Evolutionary conservation across 2,888 invertebrate genomes (phyloP).

Genomic region (Chesias legatella): DNA sequence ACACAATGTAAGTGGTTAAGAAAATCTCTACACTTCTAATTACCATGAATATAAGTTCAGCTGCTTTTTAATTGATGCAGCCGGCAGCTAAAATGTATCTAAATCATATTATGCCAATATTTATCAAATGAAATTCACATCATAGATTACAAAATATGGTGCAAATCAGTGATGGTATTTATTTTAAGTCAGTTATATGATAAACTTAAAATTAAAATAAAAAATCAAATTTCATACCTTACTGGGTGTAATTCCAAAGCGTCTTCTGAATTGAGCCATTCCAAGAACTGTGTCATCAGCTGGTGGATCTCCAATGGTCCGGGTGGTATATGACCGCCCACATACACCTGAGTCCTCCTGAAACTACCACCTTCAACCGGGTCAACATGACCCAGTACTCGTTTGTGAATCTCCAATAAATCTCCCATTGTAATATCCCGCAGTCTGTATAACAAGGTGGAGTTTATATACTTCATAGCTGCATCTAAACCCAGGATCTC

Average conservation of each 20-base stretch:
- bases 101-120: too few species aligned
- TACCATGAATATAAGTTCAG: too few species aligned
- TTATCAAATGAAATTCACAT: too few species aligned
- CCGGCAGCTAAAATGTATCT: too few species aligned
- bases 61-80: too few species aligned
- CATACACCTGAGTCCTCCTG: conserved; percentile 94
- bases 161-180: too few species aligned
- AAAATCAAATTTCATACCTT: conserved; percentile 69
- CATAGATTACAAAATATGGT: too few species aligned
- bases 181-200: background rate
- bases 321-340: conserved; percentile 97
- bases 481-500: conserved; percentile 97
- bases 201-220: too few species aligned
- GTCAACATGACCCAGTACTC: conserved; percentile 97
- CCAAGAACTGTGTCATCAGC: conserved; percentile 93
- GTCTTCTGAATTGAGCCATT: conserved; percentile 95
- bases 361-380: conserved; percentile 94
- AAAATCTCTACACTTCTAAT: background rate
- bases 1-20: background rate
- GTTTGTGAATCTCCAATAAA: conserved; percentile 93
- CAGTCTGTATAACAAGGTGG: conserved; percentile 88
- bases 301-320: conserved; percentile 89
- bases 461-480: conserved; percentile 95
- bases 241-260: conserved; percentile 93
- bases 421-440: conserved; percentile 90